Evolutionary conservation across 2,797 vertebrate species (phyloP).

Genomic region (Lophura swinhoii): DNA sequence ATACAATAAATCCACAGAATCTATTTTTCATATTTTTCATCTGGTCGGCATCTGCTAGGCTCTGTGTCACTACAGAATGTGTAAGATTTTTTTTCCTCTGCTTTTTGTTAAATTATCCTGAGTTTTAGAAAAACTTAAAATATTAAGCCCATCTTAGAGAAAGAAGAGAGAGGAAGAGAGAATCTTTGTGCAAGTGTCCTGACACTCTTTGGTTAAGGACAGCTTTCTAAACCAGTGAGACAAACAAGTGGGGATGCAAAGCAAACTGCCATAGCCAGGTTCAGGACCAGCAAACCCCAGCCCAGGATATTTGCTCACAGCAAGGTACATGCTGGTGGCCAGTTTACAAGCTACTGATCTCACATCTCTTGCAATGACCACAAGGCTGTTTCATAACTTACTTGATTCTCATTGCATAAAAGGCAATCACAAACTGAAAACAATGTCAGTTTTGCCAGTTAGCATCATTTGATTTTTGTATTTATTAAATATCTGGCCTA

Average conservation of each 20-base stretch:
- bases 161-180: not conserved
- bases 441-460: not conserved
- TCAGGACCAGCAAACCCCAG: not conserved
- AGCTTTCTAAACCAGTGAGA: not conserved
- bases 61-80: not conserved
- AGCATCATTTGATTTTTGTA: not conserved
- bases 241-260: not conserved
- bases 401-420: not conserved
- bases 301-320: not conserved
- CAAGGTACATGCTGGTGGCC: not conserved
- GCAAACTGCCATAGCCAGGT: not conserved
- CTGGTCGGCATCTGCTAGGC: constrained; percentile 36
- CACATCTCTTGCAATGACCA: not conserved
- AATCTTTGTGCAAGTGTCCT: not conserved
- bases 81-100: not conserved
- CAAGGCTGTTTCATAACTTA: not conserved
- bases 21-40: constrained; percentile 3
- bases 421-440: not conserved
- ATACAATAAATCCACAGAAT: constrained; percentile 23
- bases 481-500: not conserved
- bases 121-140: not conserved
- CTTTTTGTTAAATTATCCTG: not conserved
- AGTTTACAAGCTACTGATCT: not conserved
- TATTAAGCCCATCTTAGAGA: not conserved
- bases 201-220: not conserved